Base-by-base conservation (phyloP, 2,888 invertebrate species). In the Megamerina dolium region DNA sequence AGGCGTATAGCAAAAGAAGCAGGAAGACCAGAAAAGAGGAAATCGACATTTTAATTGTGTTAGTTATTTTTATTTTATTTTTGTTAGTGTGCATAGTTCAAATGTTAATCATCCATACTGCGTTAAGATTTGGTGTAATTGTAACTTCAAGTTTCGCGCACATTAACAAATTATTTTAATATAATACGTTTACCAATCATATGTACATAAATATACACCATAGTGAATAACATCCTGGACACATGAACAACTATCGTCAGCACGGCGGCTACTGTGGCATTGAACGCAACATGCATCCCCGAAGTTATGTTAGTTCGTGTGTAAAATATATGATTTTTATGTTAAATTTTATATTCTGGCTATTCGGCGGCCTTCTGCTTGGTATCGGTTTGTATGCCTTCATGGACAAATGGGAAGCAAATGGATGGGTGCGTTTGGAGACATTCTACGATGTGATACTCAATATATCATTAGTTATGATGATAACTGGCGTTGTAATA, bases 361-460 rank as follows among this genome's bases (percentile, higher is more conserved):
- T 94, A 41, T 81, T 91, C 57, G 93, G 94, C 43, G 89, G 90
- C 19, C 72, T 89, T 10, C 73, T 94, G 34, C 83, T 93, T 45
- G 91, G 85, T 6, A 83, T 93, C 47, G 94, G 93, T 6, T 73
- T 89, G 4, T 94, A 93, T 70, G 92, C 94, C 0, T 90, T 92
- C 63, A 83, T 89, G 49, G 93, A 94, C 63, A 94, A 94, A 77
- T 90, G 89, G 83, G 87, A 90, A 62, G 81, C 88, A 5, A 86
- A 85, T 17, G 91, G 90, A 52, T 82, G 85, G 56, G 80, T 91
- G 27, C 83, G 86, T 68, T 73, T 80, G 55, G 87, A 90, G 60
- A 90, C 86, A 38, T 79, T 94, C 10, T 93, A 93, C 63, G 93
- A 94, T 72, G 80, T 93, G 29, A 82, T 89, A 53, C 74, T 94